These are phyloP conservation scores for Nothura maculosa DNA, from an alignment of 2,797 vertebrate species.

Conservation along the genomic window DNA sequence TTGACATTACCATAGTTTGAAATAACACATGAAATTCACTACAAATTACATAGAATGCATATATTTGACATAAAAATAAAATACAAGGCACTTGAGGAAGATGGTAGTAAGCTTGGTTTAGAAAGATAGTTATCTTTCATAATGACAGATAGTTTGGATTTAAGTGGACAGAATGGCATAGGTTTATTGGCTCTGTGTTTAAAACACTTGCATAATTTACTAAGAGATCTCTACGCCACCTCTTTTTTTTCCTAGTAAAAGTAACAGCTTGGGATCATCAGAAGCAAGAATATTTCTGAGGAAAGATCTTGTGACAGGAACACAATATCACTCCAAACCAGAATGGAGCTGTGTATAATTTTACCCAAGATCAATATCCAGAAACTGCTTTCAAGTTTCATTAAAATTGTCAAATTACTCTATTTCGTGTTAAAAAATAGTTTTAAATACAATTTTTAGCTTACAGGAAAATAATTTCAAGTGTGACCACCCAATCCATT, in stretches of 20 bases:
- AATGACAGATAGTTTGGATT: not conserved
- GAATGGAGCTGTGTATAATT: not conserved
- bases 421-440: slow-evolving; percentile 25
- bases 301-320: not conserved
- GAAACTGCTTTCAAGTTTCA: slow-evolving; percentile 13
- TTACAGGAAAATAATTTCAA: not conserved
- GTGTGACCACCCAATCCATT: slow-evolving; percentile 11
- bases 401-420: slow-evolving; percentile 20
- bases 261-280: not conserved
- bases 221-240: not conserved
- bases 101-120: not conserved
- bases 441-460: not conserved
- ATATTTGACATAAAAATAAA: not conserved
- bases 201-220: not conserved
- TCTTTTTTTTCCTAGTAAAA: not conserved
- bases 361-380: not conserved
- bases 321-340: not conserved
- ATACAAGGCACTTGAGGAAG: not conserved
- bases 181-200: not conserved
- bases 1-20: not conserved
- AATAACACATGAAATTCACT: not conserved
- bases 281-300: not conserved
- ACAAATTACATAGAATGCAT: not conserved
- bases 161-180: accelerated
- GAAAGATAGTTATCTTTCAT: not conserved